Conservation (phyloP, 2,797 vertebrate genomes). For the Anomalospiza imberbis region DNA sequence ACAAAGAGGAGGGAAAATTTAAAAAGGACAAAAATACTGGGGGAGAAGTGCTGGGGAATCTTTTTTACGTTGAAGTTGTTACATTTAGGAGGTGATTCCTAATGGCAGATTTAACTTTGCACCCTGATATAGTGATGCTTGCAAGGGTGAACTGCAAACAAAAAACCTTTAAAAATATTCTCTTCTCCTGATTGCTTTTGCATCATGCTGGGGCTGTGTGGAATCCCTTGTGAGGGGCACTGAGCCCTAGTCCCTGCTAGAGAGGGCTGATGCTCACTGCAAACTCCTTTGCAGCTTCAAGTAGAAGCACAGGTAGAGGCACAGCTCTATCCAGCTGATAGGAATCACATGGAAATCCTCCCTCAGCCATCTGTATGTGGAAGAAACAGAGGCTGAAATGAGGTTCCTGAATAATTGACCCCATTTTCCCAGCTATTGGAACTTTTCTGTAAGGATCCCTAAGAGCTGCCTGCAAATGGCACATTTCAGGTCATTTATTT, state of each 20-base stretch:
- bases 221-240: neutral
- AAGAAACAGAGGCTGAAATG: neutral
- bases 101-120: neutral
- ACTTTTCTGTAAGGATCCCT: accelerated
- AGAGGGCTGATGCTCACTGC: neutral
- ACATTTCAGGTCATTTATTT: accelerated
- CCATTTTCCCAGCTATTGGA: neutral
- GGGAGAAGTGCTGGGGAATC: neutral
- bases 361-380: neutral
- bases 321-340: neutral
- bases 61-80: neutral
- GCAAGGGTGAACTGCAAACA: neutral
- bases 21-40: neutral
- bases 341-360: neutral
- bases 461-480: neutral
- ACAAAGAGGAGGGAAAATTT: neutral
- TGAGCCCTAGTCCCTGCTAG: accelerated
- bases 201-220: accelerated
- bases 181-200: accelerated
- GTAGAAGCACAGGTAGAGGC: neutral
- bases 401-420: neutral
- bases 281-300: neutral
- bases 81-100: neutral
- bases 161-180: neutral
- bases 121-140: accelerated